Evolutionary conservation across 2,888 invertebrate species (phyloP), one percentile per base, ranked within the genome.

Genomic region (Hanleya hanleyi): DNA sequence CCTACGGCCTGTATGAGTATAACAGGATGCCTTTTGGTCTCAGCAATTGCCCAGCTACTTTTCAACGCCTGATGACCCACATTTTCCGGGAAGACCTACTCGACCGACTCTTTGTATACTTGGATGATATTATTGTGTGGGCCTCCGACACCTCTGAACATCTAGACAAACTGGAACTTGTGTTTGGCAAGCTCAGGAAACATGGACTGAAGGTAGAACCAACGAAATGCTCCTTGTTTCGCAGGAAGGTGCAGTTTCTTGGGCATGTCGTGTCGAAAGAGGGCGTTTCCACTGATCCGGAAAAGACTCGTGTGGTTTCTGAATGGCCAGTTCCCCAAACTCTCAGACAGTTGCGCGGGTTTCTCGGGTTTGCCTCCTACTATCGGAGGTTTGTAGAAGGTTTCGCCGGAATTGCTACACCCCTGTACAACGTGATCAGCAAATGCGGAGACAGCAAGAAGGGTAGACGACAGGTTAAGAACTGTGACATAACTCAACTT

Each of bases 1-100:
- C n/a, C n/a, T n/a, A n/a, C n/a, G n/a, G n/a, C n/a, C n/a, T n/a
- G n/a, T 76, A 72, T 65, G 76, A 79, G 67, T 75, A 71, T 47
- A 66, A 71, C 33, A 50, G 73, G 22, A 73, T 79, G 73, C 69
- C 67, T 4, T 77, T 73, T 73, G 77, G 78, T 15, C 49, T 71
- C 4, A 61, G 49, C 0, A 73, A 75, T 38, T 70, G 75, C 18
- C 76, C 73, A 9, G 62, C 74, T 1, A 78, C 38, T 61, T 78
- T 77, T n/a, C 74, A 77, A 38, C n/a, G 72, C 18, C 32, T 77
- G 0, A 74, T 74, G 71, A 29, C 3, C 57, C 57, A 57, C 29
- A 57, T 57, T 29, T 51, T 57, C 26, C 57, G 57, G 29, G 57
- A 57, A 22, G 29, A 57, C 15, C 15, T 57, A 15, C 22, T 57